Conservation (phyloP, 2,113 vertebrate species). For the Sclerurus mexicanus region DNA sequence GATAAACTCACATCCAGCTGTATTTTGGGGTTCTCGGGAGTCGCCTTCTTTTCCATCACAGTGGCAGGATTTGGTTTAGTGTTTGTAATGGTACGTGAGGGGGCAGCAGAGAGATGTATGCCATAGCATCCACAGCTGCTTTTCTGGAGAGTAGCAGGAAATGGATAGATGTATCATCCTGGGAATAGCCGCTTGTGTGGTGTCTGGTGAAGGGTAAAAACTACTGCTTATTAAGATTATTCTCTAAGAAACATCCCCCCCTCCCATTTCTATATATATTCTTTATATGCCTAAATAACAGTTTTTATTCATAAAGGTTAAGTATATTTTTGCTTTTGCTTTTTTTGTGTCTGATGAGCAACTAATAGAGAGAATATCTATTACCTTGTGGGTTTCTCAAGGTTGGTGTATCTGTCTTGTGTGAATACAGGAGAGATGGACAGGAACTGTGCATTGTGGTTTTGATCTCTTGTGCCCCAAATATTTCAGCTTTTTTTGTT, state of each 20-base stretch:
- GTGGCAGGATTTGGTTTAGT: not conserved
- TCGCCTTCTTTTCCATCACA: not conserved
- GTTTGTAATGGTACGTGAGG: not conserved
- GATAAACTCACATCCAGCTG: not conserved
- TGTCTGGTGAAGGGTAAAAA: not conserved
- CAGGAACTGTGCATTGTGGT: not conserved
- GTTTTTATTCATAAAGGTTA: not conserved
- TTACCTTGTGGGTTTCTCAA: not conserved
- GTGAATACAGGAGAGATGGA: not conserved
- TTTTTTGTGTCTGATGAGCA: not conserved
- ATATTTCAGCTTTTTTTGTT: not conserved
- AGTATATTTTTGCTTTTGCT: not conserved
- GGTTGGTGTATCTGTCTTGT: not conserved
- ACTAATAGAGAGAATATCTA: not conserved
- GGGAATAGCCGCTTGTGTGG: not conserved
- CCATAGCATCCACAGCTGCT: not conserved
- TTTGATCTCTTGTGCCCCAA: not conserved
- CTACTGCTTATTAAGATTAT: not conserved
- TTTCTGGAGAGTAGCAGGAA: not conserved
- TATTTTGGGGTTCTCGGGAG: not conserved
- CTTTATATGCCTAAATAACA: not conserved
- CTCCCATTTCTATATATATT: not conserved
- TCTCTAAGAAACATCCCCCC: not conserved
- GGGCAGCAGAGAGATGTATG: not conserved
- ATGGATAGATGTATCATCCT: not conserved